Evolutionary conservation across 1,140 invertebrate species (phyloP).

Genomic region (Heliconius hewitsoni): DNA sequence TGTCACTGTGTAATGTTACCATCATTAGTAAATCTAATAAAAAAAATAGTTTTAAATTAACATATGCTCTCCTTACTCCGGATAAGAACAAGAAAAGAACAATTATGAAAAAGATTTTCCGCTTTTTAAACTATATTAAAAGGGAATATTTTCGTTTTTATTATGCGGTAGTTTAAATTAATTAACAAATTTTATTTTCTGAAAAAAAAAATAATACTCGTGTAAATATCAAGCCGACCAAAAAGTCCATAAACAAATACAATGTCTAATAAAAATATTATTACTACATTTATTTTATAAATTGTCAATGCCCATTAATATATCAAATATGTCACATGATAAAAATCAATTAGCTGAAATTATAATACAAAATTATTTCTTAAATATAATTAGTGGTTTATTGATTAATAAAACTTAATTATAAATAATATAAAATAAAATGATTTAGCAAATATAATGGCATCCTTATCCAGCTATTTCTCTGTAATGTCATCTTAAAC

Average conservation of each 20-base stretch:
- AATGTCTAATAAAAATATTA: background rate
- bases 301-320: background rate
- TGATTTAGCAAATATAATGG: background rate
- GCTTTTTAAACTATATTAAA: no score
- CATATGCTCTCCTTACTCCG: background rate
- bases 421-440: background rate
- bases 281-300: background rate
- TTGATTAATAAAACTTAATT: background rate
- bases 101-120: background rate
- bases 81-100: background rate
- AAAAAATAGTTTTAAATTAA: background rate
- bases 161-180: background rate
- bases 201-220: background rate
- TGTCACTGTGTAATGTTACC: no score
- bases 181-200: background rate
- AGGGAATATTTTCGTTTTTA: no score
- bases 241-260: background rate
- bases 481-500: background rate
- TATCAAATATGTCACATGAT: background rate
- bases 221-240: background rate
- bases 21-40: no score
- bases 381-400: background rate
- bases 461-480: background rate
- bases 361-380: constrained; percentile 1
- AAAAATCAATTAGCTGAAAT: background rate